These are phyloP conservation scores for Cheilosia impressa DNA, from an alignment of 2,888 invertebrate genomes.

Conservation along the genomic window DNA sequence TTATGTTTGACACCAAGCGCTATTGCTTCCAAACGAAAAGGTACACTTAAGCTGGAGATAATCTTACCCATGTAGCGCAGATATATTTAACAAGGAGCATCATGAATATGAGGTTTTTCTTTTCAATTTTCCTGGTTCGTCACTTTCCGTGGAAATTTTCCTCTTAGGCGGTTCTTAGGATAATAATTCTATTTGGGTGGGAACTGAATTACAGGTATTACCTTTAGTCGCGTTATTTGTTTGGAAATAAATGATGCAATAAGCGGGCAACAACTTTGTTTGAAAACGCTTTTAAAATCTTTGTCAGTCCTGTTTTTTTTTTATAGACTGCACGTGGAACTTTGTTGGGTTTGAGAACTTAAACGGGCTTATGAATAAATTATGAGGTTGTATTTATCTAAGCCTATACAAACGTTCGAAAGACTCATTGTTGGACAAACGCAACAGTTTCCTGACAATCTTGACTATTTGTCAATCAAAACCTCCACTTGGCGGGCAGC, in stretches of 20 bases:
- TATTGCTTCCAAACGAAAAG: constrained; percentile 23
- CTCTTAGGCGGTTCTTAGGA: neutral
- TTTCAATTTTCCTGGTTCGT: neutral
- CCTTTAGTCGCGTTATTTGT: neutral
- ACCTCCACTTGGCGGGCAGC: no score
- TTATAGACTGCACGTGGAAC: no score
- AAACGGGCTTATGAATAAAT: neutral
- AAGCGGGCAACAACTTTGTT: neutral
- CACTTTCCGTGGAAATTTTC: constrained; percentile 14
- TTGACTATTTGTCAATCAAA: no score
- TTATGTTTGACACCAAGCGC: constrained; percentile 37
- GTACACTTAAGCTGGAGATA: constrained; percentile 39
- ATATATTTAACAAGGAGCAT: constrained; percentile 25
- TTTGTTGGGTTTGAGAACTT: neutral
- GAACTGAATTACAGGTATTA: neutral
- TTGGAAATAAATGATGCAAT: no score
- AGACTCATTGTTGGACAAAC: neutral
- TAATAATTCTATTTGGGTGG: constrained; percentile 4
- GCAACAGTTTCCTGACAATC: no score
- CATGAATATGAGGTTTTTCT: constrained; percentile 34
- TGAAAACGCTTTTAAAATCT: neutral
- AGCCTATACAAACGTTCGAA: neutral
- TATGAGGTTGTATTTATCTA: neutral
- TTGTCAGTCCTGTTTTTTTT: no score
- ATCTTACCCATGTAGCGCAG: no score